Percentiles rank a stretch among this genome's conserved stretches.
These are phyloP conservation scores for Melitaea athalia DNA, from an alignment of 2,888 invertebrate genomes.

Conservation along the genomic window DNA sequence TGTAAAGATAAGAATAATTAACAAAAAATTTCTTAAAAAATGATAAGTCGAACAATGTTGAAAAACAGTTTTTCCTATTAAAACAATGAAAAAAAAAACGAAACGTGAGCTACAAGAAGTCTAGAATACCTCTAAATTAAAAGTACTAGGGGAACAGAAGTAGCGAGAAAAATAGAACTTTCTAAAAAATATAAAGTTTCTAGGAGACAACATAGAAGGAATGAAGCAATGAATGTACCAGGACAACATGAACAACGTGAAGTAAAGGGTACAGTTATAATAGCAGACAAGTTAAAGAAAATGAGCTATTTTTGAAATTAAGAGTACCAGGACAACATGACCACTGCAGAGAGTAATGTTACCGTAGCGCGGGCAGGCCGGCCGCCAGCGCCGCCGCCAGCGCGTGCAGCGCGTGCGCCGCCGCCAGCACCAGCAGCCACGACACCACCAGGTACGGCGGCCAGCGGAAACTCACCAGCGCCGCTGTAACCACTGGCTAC, in stretches of 20 bases:
- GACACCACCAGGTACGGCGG: constrained; percentile 73
- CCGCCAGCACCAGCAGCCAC: constrained; percentile 67
- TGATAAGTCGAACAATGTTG: no score
- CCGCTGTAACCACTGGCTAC: constrained; percentile 50
- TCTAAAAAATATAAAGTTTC: no score
- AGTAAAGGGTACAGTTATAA: no score
- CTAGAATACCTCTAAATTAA: no score
- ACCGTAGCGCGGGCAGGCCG: constrained; percentile 64
- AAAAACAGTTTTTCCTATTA: no score
- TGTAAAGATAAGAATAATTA: no score
- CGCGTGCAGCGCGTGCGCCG: constrained; percentile 70
- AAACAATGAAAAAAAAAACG: no score
- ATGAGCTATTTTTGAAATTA: background rate
- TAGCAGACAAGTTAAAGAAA: background rate
- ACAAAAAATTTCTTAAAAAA: no score
- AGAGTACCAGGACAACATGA: background rate
- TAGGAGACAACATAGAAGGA: background rate
- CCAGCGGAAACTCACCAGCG: constrained; percentile 73
- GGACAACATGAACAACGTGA: background rate
- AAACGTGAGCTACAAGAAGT: no score
- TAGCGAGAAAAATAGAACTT: no score
- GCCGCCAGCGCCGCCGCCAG: constrained; percentile 59
- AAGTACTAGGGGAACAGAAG: no score
- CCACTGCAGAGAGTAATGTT: background rate
- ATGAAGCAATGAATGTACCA: background rate